Conservation (phyloP, 2,113 vertebrate species). For the Lagopus muta region DNA sequence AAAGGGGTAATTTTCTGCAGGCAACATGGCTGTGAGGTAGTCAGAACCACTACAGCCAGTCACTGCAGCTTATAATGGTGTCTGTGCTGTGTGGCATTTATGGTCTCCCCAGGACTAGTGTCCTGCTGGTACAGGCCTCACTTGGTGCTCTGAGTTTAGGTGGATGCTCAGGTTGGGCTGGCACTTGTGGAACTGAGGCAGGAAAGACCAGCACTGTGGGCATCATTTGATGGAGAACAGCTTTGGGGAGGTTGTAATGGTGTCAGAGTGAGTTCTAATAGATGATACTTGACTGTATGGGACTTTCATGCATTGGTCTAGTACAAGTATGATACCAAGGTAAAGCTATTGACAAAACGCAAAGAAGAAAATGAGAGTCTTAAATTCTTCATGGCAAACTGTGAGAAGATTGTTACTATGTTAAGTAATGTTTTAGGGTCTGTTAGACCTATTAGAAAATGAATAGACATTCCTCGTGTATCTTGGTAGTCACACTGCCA, state of each 20-base stretch:
- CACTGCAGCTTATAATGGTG: not conserved
- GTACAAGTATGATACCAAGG: not conserved
- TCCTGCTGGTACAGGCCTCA: not conserved
- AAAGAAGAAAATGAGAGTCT: not conserved
- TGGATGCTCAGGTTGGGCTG: not conserved
- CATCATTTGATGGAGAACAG: not conserved
- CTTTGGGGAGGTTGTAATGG: not conserved
- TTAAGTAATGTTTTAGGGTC: not conserved
- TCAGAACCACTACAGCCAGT: not conserved
- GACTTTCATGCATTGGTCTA: not conserved
- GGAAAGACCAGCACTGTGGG: not conserved
- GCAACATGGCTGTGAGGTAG: not conserved
- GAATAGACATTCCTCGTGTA: accelerated
- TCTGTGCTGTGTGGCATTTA: accelerated
- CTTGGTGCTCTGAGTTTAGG: not conserved
- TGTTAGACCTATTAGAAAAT: slow-evolving; percentile 12
- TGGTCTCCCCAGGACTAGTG: not conserved
- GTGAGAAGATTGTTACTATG: not conserved
- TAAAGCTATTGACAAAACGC: not conserved
- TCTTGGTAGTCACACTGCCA: not conserved
- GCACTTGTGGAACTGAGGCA: not conserved
- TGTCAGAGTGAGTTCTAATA: not conserved
- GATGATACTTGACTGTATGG: not conserved
- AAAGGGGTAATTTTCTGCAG: not conserved
- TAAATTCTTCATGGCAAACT: slow-evolving; percentile 2